Evolutionary conservation across 2,113 vertebrate species (phyloP).

Genomic region (Macquaria australasica): DNA sequence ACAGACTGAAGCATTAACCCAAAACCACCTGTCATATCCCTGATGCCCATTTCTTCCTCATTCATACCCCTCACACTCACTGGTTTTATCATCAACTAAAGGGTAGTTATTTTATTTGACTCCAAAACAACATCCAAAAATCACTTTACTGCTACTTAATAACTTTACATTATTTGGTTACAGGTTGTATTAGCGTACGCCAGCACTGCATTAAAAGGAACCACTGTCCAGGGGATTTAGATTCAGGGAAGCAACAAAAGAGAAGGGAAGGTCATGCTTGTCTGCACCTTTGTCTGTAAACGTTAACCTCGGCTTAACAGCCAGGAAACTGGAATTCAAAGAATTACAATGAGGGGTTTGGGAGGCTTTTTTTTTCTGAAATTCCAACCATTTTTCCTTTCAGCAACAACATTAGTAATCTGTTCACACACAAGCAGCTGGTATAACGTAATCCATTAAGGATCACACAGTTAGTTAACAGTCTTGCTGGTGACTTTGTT

Average conservation of each 20-base stretch:
- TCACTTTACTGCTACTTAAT: neutral
- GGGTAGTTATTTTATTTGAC: neutral
- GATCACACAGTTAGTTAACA: conserved; percentile 4
- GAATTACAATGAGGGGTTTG: conserved; percentile 63
- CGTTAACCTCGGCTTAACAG: conserved; percentile 57
- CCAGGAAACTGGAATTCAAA: conserved; percentile 69
- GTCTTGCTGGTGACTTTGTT: conserved; percentile 1
- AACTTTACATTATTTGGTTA: neutral
- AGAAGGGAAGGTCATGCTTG: conserved; percentile 42
- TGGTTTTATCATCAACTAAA: neutral
- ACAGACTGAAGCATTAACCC: neutral
- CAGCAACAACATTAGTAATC: conserved; percentile 21
- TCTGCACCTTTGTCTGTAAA: conserved; percentile 72
- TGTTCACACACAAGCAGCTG: conserved; percentile 28
- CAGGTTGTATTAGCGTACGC: neutral
- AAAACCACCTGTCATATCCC: conserved; percentile 32
- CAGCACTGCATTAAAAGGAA: conserved; percentile 5
- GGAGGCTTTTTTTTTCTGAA: conserved; percentile 35
- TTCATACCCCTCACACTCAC: neutral
- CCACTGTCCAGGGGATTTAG: conserved; percentile 35
- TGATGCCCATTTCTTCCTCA: neutral
- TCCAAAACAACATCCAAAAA: neutral
- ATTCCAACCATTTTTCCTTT: conserved; percentile 62
- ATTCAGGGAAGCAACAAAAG: conserved; percentile 44
- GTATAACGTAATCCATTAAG: conserved; percentile 21